Evolutionary conservation across 2,888 invertebrate species (phyloP).

Genomic region (Onchidella celtica): DNA sequence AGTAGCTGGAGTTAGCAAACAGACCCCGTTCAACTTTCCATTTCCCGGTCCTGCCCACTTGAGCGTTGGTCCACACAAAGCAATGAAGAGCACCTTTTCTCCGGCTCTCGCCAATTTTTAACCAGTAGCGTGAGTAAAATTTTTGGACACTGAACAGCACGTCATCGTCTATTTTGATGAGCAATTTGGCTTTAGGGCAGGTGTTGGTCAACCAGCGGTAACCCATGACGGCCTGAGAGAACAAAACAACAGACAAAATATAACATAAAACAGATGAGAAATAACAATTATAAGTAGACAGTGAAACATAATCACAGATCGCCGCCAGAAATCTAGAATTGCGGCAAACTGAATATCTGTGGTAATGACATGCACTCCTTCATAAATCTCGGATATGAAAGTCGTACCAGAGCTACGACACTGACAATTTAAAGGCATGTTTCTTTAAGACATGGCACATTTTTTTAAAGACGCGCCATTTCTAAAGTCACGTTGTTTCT

Average conservation of each 20-base stretch:
- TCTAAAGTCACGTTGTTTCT: no score
- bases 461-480: no score
- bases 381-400: no score
- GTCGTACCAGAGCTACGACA: no score
- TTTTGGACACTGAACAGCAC: slow-evolving; percentile 29
- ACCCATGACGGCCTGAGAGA: slow-evolving; percentile 45
- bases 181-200: slow-evolving; percentile 22
- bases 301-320: no score
- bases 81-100: slow-evolving; percentile 23
- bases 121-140: slow-evolving; percentile 38
- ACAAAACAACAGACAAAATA: background rate
- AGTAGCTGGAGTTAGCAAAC: slow-evolving; percentile 31
- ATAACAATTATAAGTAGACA: no score
- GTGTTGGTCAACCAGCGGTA: slow-evolving; percentile 36
- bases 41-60: slow-evolving; percentile 35
- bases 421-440: no score
- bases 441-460: no score
- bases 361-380: no score
- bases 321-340: no score
- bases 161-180: slow-evolving; percentile 50
- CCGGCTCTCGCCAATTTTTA: background rate
- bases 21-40: slow-evolving; percentile 42
- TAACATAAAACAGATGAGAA: no score
- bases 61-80: slow-evolving; percentile 37
- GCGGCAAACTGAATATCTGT: no score